Conservation (phyloP, 2,888 invertebrate species). For the Petrophora chlorosata region DNA sequence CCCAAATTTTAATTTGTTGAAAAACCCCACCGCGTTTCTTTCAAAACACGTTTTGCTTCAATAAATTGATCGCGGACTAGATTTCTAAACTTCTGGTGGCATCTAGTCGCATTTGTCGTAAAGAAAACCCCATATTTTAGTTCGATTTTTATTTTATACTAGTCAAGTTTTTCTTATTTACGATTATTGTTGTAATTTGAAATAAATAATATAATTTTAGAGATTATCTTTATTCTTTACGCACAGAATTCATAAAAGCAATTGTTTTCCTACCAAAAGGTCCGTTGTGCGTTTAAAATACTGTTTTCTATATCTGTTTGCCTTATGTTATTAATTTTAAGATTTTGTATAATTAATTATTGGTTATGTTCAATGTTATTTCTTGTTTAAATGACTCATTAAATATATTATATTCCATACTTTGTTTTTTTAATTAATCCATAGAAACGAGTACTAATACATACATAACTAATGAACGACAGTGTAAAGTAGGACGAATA, state of each 20-base stretch:
- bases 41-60: background rate
- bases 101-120: conserved; percentile 34
- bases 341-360: conserved; percentile 25
- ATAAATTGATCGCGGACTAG: background rate
- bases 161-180: conserved; percentile 35
- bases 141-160: conserved; percentile 38
- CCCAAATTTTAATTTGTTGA: background rate
- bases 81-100: conserved; percentile 21
- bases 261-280: too few relatives aligned
- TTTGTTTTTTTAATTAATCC: conserved; percentile 18
- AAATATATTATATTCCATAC: conserved; percentile 43
- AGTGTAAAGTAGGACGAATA: too few relatives aligned
- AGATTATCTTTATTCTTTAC: conserved; percentile 39
- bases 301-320: conserved; percentile 26
- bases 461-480: too few relatives aligned
- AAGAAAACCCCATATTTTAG: conserved; percentile 23
- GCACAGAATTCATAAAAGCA: too few relatives aligned
- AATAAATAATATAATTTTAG: conserved; percentile 33
- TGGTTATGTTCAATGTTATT: conserved; percentile 48
- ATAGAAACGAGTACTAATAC: too few relatives aligned
- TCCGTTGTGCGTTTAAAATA: too few relatives aligned
- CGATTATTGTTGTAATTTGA: conserved; percentile 27
- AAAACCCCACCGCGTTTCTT: conserved; percentile 3
- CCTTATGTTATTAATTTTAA: conserved; percentile 29
- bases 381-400: conserved; percentile 51